Evolutionary conservation across 1,140 invertebrate species (phyloP).

Genomic region (Anadara kagoshimensis): DNA sequence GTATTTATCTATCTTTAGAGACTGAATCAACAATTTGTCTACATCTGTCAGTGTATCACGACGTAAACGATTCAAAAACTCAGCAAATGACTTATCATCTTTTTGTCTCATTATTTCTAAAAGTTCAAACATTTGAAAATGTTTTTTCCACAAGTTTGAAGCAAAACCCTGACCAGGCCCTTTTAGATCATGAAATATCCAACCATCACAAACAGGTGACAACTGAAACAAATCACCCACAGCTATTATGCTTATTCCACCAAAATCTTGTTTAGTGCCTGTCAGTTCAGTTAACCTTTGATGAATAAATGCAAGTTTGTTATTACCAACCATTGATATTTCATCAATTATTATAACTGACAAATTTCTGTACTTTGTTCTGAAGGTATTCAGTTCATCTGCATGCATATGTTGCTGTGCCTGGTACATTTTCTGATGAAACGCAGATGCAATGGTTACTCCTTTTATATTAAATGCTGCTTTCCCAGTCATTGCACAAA

Average conservation of each 20-base stretch:
- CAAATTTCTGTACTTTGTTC: slow-evolving; percentile 24
- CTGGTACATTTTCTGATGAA: slow-evolving; percentile 21
- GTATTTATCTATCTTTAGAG: neutral
- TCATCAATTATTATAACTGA: slow-evolving; percentile 52
- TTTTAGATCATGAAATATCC: slow-evolving; percentile 40
- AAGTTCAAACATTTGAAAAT: slow-evolving; percentile 46
- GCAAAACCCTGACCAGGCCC: slow-evolving; percentile 30
- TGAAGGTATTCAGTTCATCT: slow-evolving; percentile 24
- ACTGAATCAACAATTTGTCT: slow-evolving; percentile 20
- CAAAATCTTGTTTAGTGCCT: slow-evolving; percentile 35
- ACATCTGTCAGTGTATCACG: slow-evolving; percentile 22
- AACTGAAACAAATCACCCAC: slow-evolving; percentile 51
- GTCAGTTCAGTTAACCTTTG: slow-evolving; percentile 37
- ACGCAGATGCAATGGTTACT: slow-evolving; percentile 14
- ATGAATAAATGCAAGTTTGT: slow-evolving; percentile 47
- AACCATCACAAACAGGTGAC: slow-evolving; percentile 50
- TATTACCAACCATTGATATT: slow-evolving; percentile 52
- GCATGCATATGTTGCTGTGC: slow-evolving; percentile 12
- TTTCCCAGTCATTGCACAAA: slow-evolving; percentile 46
- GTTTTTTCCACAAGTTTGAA: slow-evolving; percentile 42
- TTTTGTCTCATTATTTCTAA: slow-evolving; percentile 53
- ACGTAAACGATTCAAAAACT: slow-evolving; percentile 38
- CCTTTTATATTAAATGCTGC: slow-evolving; percentile 38
- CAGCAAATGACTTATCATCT: slow-evolving; percentile 44
- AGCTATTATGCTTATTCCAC: slow-evolving; percentile 44